phyloP scores from a whole-genome alignment of 2,888 invertebrate species.

The Nomada fucata region DNA sequence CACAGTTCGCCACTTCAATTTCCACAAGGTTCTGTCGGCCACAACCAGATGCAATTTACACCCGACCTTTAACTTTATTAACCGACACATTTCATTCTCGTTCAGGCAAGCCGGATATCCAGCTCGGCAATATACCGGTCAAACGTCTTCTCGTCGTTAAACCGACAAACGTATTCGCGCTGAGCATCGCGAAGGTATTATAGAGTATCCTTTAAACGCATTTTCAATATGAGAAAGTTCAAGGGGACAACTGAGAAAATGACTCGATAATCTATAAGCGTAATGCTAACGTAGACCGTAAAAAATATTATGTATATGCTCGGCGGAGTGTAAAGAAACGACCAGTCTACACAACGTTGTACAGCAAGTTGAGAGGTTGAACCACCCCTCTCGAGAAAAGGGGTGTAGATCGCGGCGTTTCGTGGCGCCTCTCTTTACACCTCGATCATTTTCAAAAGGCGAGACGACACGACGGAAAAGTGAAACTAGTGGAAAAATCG shows the following conservation, averaged over 20 bases:
- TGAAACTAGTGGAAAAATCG: not conserved
- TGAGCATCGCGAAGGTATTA: too few species aligned
- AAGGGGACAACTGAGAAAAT: too few species aligned
- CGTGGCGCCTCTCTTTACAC: not conserved
- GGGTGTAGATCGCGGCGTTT: not conserved
- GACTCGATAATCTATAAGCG: too few species aligned
- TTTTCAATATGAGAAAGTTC: too few species aligned
- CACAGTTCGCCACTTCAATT: slow-evolving; percentile 18
- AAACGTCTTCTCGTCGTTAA: not conserved
- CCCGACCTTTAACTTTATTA: slow-evolving; percentile 57
- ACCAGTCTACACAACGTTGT: too few species aligned
- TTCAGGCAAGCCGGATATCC: not conserved
- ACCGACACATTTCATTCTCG: slow-evolving; percentile 23
- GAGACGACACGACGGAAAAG: not conserved
- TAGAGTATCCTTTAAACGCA: too few species aligned
- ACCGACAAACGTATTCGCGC: not conserved
- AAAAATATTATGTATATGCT: too few species aligned
- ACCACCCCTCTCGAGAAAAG: not conserved
- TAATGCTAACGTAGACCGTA: too few species aligned
- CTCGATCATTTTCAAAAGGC: not conserved
- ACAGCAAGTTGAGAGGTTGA: too few species aligned
- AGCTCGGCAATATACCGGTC: slow-evolving; percentile 33
- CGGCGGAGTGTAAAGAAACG: too few species aligned
- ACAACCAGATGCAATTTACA: slow-evolving; percentile 43
- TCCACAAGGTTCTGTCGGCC: slow-evolving; percentile 21